Conservation (phyloP, 2,888 invertebrate genomes). For the Patella depressa region DNA sequence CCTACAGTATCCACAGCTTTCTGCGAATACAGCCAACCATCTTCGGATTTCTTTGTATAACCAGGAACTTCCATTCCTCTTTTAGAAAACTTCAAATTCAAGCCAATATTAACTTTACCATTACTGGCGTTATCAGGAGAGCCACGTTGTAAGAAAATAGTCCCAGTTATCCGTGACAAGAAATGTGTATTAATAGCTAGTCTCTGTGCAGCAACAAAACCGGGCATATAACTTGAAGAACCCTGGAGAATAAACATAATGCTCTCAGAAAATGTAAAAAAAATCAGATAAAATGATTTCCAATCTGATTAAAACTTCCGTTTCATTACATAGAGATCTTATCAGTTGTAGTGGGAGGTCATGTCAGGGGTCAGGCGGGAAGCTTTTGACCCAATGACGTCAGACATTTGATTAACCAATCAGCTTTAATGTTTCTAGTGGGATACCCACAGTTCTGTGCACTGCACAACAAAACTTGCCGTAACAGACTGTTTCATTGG, state of each 20-base stretch:
- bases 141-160: constrained; percentile 78
- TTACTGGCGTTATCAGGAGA: constrained; percentile 43
- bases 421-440: no score
- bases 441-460: no score
- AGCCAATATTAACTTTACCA: constrained; percentile 82
- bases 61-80: constrained; percentile 81
- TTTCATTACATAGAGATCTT: no score
- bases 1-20: constrained; percentile 81
- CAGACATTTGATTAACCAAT: no score
- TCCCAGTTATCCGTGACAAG: constrained; percentile 89
- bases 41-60: constrained; percentile 80
- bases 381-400: no score
- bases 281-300: background rate
- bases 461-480: no score
- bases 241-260: constrained; percentile 17
- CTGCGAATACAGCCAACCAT: constrained; percentile 84
- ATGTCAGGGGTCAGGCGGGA: no score
- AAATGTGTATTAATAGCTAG: constrained; percentile 78
- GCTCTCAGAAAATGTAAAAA: background rate
- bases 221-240: constrained; percentile 61
- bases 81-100: constrained; percentile 92
- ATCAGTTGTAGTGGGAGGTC: no score
- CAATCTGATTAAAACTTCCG: no score
- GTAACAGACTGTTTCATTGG: no score
- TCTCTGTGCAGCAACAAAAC: constrained; percentile 67